Percentiles rank a stretch among this genome's conserved stretches.
phyloP scores from a whole-genome alignment of 2,113 vertebrate species.

The Chiloscyllium plagiosum region DNA sequence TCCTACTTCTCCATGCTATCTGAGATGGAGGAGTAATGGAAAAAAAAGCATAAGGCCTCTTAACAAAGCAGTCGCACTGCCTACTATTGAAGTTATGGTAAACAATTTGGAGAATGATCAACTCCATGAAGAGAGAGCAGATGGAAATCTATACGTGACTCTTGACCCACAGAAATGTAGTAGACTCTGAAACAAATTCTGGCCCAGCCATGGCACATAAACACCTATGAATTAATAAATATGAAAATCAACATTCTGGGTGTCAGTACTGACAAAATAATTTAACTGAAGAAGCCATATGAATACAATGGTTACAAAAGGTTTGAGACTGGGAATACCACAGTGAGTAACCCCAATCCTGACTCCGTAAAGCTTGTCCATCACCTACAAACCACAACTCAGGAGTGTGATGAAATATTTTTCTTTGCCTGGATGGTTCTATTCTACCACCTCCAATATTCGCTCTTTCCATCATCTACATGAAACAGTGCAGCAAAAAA shows the following conservation, averaged over 20 bases:
- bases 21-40: background rate
- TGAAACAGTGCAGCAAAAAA: no score
- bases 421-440: background rate
- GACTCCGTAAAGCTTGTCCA: background rate
- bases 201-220: no score
- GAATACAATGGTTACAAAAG: background rate
- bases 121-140: background rate
- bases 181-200: no score
- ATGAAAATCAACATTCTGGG: background rate
- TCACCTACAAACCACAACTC: background rate
- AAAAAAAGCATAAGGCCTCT: background rate
- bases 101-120: background rate
- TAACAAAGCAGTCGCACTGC: background rate
- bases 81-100: background rate
- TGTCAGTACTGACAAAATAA: background rate
- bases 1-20: background rate
- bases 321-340: background rate
- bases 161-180: no score
- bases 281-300: background rate
- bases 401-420: background rate
- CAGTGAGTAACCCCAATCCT: background rate
- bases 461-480: background rate
- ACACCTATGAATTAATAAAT: no score
- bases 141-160: background rate
- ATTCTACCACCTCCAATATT: background rate